Evolutionary conservation across 2,797 vertebrate genomes (phyloP).

Genomic region (Myripristis jacobus): DNA sequence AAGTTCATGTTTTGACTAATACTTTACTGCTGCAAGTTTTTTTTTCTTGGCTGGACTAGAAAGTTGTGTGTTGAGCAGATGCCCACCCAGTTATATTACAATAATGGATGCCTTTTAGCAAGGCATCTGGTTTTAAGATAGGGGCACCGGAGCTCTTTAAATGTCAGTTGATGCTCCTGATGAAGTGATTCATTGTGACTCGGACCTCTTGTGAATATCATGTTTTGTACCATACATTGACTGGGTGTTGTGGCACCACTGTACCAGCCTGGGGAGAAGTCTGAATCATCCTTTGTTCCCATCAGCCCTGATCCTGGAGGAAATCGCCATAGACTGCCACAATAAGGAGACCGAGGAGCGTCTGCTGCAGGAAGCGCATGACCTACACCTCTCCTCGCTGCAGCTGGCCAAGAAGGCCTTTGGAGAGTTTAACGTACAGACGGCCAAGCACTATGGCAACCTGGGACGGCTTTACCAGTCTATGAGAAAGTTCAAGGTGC

Average conservation of each 20-base stretch:
- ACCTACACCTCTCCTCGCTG: constrained; percentile 96
- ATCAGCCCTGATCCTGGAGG: constrained; percentile 96
- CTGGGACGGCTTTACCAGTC: constrained; percentile 98
- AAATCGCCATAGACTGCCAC: constrained; percentile 99
- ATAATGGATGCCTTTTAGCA: no score
- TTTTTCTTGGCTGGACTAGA: no score
- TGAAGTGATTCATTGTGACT: background rate
- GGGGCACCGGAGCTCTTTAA: no score
- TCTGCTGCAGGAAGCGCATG: constrained; percentile 96
- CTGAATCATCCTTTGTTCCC: background rate
- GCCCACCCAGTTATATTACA: no score
- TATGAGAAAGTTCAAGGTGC: constrained; percentile 99
- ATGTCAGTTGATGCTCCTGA: no score
- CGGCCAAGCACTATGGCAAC: constrained; percentile 99
- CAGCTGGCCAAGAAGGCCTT: constrained; percentile 99
- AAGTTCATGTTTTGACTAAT: no score
- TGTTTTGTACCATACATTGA: background rate
- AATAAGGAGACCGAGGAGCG: constrained; percentile 99
- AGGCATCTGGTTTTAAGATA: no score
- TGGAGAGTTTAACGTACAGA: constrained; percentile 98
- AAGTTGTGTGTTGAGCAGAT: no score
- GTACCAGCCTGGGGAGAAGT: background rate
- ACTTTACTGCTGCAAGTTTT: no score
- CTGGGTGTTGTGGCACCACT: background rate
- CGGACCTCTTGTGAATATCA: background rate